A percentile compares a stretch with the other conserved stretches of the same genome.
These are phyloP conservation scores for Ornithoptera priamus DNA, from an alignment of 2,888 invertebrate species.

Conservation along the genomic window DNA sequence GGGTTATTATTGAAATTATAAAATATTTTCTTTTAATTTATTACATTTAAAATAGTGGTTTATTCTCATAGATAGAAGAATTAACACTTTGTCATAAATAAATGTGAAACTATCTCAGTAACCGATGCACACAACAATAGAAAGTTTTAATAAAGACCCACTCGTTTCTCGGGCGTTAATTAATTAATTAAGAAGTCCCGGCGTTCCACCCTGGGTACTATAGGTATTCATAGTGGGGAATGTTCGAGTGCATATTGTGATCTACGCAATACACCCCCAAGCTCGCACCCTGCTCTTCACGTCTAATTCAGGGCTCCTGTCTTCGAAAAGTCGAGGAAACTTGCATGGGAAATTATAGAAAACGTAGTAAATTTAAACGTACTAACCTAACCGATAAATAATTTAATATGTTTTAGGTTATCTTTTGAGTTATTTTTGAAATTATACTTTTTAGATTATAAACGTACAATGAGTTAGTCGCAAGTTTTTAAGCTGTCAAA, in stretches of 20 bases:
- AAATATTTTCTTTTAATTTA: no score
- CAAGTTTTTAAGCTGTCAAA: no score
- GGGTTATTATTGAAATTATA: no score
- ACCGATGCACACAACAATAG: conserved; percentile 20
- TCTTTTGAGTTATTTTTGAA: background rate
- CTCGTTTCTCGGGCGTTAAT: conserved; percentile 39
- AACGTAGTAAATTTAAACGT: conserved; percentile 22
- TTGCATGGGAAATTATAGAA: conserved; percentile 35
- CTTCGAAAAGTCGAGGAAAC: conserved; percentile 55
- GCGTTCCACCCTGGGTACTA: conserved; percentile 52
- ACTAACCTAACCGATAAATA: background rate
- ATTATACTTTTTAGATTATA: no score
- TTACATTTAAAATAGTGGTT: background rate
- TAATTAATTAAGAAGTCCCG: conserved; percentile 56
- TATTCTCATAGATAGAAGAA: conserved; percentile 1
- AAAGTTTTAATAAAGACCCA: conserved; percentile 23
- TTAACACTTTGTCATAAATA: conserved; percentile 2
- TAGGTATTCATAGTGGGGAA: conserved; percentile 70
- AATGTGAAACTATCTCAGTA: conserved; percentile 17
- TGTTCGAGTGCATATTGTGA: conserved; percentile 80
- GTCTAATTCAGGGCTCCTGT: conserved; percentile 69
- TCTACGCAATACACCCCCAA: conserved; percentile 56
- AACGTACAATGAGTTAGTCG: no score
- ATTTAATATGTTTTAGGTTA: no score
- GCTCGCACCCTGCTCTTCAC: conserved; percentile 60